Evolutionary conservation across 1,140 invertebrate genomes (phyloP), one percentile per base, ranked within the genome.

Genomic region (Bicyclus anynana): DNA sequence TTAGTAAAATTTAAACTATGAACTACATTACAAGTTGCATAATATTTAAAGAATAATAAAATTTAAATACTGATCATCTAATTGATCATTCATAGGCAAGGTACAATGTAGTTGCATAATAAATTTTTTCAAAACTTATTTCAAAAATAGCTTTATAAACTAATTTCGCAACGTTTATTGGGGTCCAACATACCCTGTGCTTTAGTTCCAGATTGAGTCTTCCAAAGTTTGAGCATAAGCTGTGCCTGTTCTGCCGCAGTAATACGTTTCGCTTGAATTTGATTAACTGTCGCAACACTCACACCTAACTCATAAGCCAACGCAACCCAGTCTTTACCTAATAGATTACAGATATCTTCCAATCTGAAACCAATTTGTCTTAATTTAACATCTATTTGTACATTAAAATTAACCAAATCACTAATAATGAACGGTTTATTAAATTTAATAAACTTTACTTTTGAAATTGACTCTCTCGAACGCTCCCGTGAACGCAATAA

Each of bases 301-400:
- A 99, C 92, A 54, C 96, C 96, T 27, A 98, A 87, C 75, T 96
- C 94, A 46, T 92, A 91, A 0, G 97, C 97, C 38, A 99, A 87
- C 21, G 93, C 92, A 38, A 97, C 93, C 97, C 97, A 99, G 86
- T 99, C 97, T 59, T 95, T 94, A 29, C 95, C 96, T 10, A 99
- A 85, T 9, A 97, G 89, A 89, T 97, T 97, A 33, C 96, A 97
- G 60, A 99, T 96, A 74, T 98, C 97, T 7, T 96, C 95, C 54
- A 99, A 89, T 60, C 96, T 94, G 20, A 42, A 63, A 62, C 18
- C 16, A 49, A 13, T 37, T 62, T 20, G 23, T 51, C 18, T 33
- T 40, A 26, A n/a, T 1, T 40, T 33, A 33, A 17, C 5, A 16
- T 40, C 13, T 40, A 9, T 4, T 16, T 16, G 16, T 14, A 40